Evolutionary conservation across 2,797 vertebrate genomes (phyloP), one percentile per base, ranked within the genome.

Genomic region (Enoplosus armatus): DNA sequence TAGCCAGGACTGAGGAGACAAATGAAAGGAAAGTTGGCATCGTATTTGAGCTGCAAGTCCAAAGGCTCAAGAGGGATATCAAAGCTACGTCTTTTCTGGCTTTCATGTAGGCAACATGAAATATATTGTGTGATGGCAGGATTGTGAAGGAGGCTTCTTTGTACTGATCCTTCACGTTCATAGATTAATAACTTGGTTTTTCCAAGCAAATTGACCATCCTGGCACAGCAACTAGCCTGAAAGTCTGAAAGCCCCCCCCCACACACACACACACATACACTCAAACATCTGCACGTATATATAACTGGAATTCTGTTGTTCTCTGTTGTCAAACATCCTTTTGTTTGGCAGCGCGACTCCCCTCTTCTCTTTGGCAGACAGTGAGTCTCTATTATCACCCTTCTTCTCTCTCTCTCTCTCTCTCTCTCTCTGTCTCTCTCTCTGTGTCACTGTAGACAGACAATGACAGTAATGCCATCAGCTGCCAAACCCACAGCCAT

Each of bases 391-490:
- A 43, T 85, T 64, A 77, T 77, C 53, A 33, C 54, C 47, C 39
- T 11, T 69, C 66, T n/a, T 60, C 45, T 39, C 37, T 39, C 37
- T 39, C 37, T 39, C 37, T 11, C 43, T 20, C 15, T 16, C 41
- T 15, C 39, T 45, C 16, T 77, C 59, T 48, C 50, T 35, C 35
- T 64, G 33, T 22, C 9, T 20, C n/a, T 47, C 50, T 53, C 8
- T 65, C 6, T 62, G 51, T 62, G 60, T 86, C 79, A 68, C 83
- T 39, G 62, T 2, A 74, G 66, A 72, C 79, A 83, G 69, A 86
- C 84, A 85, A 77, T 79, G 82, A 84, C 86, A 89, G 79, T 65
- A 73, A 80, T 67, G 75, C 29, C 78, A 86, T 62, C 55, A 12
- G 75, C 74, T 64, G 75, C 73, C 83, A 80, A 82, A 65, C 45